Evolutionary conservation across 1,140 invertebrate genomes (phyloP).

Genomic region (Ceratina calcarata): DNA sequence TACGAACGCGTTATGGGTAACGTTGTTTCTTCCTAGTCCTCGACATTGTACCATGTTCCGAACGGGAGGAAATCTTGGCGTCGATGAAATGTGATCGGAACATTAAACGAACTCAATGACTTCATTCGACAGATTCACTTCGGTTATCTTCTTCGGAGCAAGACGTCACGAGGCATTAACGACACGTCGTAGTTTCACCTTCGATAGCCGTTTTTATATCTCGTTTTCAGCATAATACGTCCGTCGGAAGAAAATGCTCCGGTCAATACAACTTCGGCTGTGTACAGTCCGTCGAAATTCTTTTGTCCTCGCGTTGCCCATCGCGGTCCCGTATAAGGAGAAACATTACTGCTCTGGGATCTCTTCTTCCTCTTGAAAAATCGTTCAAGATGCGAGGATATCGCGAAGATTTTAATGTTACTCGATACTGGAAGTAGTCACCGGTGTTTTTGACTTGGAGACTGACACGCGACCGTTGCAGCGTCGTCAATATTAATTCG

Average conservation of each 20-base stretch:
- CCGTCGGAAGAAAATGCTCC: slow-evolving; percentile 47
- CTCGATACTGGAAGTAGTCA: neutral
- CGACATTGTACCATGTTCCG: slow-evolving; percentile 27
- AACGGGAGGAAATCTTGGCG: slow-evolving; percentile 18
- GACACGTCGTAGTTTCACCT: slow-evolving; percentile 9
- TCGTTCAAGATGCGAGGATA: neutral
- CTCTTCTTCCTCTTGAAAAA: neutral
- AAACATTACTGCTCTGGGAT: neutral
- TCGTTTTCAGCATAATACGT: slow-evolving; percentile 42
- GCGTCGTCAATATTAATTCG: slow-evolving; percentile 55
- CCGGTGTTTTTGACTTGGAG: neutral
- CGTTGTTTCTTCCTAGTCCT: slow-evolving; percentile 33
- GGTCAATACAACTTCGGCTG: slow-evolving; percentile 70
- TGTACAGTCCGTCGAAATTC: slow-evolving; percentile 61
- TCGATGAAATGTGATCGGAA: slow-evolving; percentile 28
- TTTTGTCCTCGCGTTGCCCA: slow-evolving; percentile 50
- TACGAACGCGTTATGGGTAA: neutral
- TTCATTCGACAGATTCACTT: slow-evolving; percentile 5
- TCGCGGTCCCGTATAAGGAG: neutral
- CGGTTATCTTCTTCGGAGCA: neutral
- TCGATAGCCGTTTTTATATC: slow-evolving; percentile 1
- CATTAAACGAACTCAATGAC: slow-evolving; percentile 6
- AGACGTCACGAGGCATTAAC: no score
- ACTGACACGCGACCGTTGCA: neutral
- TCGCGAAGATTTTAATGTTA: neutral